Conservation (phyloP, 2,888 invertebrate species). For the Sicus ferrugineus region DNA sequence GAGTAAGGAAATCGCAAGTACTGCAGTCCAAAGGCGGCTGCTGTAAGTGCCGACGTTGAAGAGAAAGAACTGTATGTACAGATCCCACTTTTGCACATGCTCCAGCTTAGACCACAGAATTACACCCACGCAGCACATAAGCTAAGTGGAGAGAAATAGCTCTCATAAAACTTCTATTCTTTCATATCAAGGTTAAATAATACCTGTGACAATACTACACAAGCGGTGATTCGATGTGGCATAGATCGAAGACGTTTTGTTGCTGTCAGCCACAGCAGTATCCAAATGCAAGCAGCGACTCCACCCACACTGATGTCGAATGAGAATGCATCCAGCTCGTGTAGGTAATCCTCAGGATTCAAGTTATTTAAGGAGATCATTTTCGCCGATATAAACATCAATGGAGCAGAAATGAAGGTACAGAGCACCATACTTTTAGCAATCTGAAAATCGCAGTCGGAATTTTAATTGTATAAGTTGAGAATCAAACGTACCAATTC, state of each 20-base stretch:
- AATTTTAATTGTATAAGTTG: too few relatives aligned
- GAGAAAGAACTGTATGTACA: slow-evolving; percentile 78
- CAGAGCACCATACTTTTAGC: slow-evolving; percentile 94
- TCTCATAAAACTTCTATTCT: too few relatives aligned
- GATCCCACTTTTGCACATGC: slow-evolving; percentile 69
- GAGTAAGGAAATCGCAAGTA: slow-evolving; percentile 81
- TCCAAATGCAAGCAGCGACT: slow-evolving; percentile 80
- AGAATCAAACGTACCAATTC: slow-evolving; percentile 77
- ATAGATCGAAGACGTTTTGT: slow-evolving; percentile 80
- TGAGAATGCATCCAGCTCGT: slow-evolving; percentile 79
- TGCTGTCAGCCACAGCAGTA: slow-evolving; percentile 75
- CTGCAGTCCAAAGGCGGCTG: slow-evolving; percentile 84
- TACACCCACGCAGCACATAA: slow-evolving; percentile 76
- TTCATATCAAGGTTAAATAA: too few relatives aligned
- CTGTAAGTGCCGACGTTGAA: slow-evolving; percentile 82
- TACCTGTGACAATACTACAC: slow-evolving; percentile 83
- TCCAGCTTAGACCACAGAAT: slow-evolving; percentile 75
- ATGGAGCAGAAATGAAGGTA: slow-evolving; percentile 91
- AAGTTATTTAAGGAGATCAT: slow-evolving; percentile 83
- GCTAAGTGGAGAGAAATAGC: slow-evolving; percentile 62
- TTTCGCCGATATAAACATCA: slow-evolving; percentile 95
- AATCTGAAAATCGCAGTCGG: slow-evolving; percentile 69
- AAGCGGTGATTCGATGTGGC: slow-evolving; percentile 84
- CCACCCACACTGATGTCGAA: slow-evolving; percentile 86
- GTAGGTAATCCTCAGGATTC: slow-evolving; percentile 75